Evolutionary conservation across 2,888 invertebrate genomes (phyloP).

Genomic region (Cyrtodaria siliqua): DNA sequence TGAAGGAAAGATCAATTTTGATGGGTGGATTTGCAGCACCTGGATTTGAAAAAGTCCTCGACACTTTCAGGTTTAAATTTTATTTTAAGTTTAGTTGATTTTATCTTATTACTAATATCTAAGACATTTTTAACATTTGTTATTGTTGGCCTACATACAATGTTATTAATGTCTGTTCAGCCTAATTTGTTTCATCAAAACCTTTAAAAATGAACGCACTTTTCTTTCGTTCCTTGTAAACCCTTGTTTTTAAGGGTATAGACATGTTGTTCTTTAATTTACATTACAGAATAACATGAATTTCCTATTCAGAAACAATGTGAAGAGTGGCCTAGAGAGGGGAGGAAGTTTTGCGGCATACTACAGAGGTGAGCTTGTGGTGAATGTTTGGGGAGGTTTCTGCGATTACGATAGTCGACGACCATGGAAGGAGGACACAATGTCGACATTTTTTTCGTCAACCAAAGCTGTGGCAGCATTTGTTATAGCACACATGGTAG

Average conservation of each 20-base stretch:
- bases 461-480: conserved; percentile 82
- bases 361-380: conserved; percentile 85
- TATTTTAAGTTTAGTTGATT: no score
- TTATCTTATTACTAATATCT: no score
- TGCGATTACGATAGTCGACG: conserved; percentile 81
- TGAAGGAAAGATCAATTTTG: not conserved
- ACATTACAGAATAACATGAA: no score
- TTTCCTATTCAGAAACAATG: conserved; percentile 83
- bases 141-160: no score
- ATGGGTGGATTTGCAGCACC: conserved; percentile 72
- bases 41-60: conserved; percentile 75
- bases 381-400: conserved; percentile 86
- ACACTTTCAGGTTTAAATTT: conserved; percentile 72
- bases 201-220: no score
- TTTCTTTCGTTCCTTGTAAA: no score
- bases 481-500: conserved; percentile 79
- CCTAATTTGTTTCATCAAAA: no score
- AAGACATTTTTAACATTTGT: no score
- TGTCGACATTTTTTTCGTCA: conserved; percentile 83
- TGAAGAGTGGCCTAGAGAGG: conserved; percentile 82
- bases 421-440: conserved; percentile 84
- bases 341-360: conserved; percentile 86
- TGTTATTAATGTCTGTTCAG: no score
- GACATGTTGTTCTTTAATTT: no score
- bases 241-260: no score